These are phyloP conservation scores for Salticus scenicus DNA, from an alignment of 2,888 invertebrate species.

Conservation along the genomic window DNA sequence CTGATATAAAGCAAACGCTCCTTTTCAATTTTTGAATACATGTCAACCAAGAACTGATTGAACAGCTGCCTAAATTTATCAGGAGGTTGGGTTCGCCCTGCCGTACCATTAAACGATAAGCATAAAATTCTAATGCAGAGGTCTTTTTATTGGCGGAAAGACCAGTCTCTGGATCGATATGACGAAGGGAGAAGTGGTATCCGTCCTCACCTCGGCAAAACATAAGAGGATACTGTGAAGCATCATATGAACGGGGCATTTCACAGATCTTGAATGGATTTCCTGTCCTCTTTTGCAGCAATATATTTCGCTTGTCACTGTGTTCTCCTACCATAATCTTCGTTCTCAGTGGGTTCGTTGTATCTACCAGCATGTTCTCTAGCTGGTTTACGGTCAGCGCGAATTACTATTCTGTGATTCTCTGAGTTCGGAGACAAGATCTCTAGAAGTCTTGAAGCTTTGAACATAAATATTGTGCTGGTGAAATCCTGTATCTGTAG, in stretches of 20 bases:
- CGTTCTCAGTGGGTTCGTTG: neutral
- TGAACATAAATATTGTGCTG: too few species aligned
- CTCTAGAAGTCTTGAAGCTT: neutral
- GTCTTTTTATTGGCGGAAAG: neutral
- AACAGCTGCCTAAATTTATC: neutral
- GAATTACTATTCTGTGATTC: neutral
- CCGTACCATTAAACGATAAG: neutral
- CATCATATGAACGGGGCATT: neutral
- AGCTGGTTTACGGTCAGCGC: neutral
- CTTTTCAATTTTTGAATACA: slow-evolving; percentile 71
- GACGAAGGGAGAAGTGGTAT: neutral
- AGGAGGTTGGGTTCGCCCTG: neutral
- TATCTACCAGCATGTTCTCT: neutral
- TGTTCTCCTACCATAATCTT: neutral
- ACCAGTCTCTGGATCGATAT: neutral
- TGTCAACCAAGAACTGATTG: neutral
- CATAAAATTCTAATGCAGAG: neutral
- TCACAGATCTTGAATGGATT: neutral
- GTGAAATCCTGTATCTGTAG: too few species aligned
- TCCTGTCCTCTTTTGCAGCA: neutral
- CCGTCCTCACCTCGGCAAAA: neutral
- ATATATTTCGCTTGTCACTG: neutral
- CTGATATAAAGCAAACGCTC: slow-evolving; percentile 74
- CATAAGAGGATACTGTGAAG: neutral
- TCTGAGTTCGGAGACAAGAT: neutral